Evolutionary conservation across 2,113 vertebrate genomes (phyloP), one percentile per base, ranked within the genome.

Genomic region (Callopanchax toddi): DNA sequence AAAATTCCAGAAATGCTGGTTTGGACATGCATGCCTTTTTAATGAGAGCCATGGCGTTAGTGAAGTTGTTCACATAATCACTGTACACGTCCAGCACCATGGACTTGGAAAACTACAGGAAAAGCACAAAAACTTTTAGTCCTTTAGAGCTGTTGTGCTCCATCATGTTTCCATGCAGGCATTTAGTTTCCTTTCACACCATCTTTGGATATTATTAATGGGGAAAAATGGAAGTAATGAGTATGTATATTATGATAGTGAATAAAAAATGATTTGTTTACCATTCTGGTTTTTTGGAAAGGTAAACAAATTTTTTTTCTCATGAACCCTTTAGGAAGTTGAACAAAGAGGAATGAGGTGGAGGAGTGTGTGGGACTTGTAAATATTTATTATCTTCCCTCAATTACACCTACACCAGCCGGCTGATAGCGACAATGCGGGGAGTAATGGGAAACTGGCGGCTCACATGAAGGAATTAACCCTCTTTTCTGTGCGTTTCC

Each of bases 61-160:
- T 98, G 90, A 99, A 98, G 91, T 99, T 99, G 91, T 98, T 98
- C 79, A 99, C 95, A 0, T 99, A 99, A 23, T 99, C 96, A 0
- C 96, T 99, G 91, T 99, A 99, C 3, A 99, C 94, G 0, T 99
- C 96, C 44, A 98, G 83, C 63, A 99, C 97, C 96, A 99, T 97
- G 3, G 97, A 99, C 88, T 98, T 98, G 78, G 97, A 99, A 81
- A 99, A 98, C 97, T 99, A 70, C 26, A 18, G 42, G 62, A 36
- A 3, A 4, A 84, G 20, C 21, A 56, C 11, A 5, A 55, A 23
- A 22, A 11, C n/a, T n/a, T n/a, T n/a, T n/a, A n/a, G n/a, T n/a
- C n/a, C n/a, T n/a, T n/a, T n/a, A n/a, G n/a, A n/a, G n/a, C n/a
- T 53, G 11, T 7, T 29, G 18, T 10, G 42, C 53, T 15, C 20